phyloP scores from a whole-genome alignment of 1,140 invertebrate species.

The Danaus melanippus region DNA sequence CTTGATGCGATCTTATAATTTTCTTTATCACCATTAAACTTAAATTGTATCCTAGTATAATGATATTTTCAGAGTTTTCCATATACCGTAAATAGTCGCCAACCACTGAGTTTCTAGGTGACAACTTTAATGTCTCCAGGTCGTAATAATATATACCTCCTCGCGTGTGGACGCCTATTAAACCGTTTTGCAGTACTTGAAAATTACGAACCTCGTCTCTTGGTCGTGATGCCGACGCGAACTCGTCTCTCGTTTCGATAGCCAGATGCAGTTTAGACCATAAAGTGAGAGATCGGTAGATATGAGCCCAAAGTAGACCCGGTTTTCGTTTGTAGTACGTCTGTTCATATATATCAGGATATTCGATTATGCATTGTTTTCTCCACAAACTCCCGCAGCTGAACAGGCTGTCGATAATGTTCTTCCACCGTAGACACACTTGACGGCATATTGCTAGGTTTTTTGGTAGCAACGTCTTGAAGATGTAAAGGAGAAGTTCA shows the following conservation, averaged over 20 bases:
- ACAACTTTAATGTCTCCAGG: slow-evolving; percentile 25
- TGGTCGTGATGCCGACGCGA: slow-evolving; percentile 29
- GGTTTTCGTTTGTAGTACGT: slow-evolving; percentile 25
- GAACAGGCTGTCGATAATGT: slow-evolving; percentile 33
- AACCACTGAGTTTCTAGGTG: slow-evolving; percentile 17
- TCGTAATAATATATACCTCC: slow-evolving; percentile 39
- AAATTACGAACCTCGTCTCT: slow-evolving; percentile 34
- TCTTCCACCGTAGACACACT: slow-evolving; percentile 39
- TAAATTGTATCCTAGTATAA: slow-evolving; percentile 28
- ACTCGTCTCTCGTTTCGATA: slow-evolving; percentile 32
- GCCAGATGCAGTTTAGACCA: slow-evolving; percentile 37
- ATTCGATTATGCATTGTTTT: slow-evolving; percentile 35
- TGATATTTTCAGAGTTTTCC: slow-evolving; percentile 33
- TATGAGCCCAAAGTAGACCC: slow-evolving; percentile 28
- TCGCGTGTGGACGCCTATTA: slow-evolving; percentile 39
- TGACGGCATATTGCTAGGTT: slow-evolving; percentile 34
- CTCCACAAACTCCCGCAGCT: slow-evolving; percentile 35
- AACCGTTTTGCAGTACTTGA: slow-evolving; percentile 28
- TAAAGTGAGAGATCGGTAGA: slow-evolving; percentile 39
- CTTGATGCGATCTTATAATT: slow-evolving; percentile 17
- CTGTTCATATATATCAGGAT: slow-evolving; percentile 21
- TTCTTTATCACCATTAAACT: slow-evolving; percentile 30
- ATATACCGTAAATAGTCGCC: slow-evolving; percentile 36
- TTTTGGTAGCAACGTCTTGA: slow-evolving; percentile 33
- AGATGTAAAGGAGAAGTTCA: slow-evolving; percentile 41